phyloP scores from a whole-genome alignment of 2,113 vertebrate genomes.

The Cavia porcellus region DNA sequence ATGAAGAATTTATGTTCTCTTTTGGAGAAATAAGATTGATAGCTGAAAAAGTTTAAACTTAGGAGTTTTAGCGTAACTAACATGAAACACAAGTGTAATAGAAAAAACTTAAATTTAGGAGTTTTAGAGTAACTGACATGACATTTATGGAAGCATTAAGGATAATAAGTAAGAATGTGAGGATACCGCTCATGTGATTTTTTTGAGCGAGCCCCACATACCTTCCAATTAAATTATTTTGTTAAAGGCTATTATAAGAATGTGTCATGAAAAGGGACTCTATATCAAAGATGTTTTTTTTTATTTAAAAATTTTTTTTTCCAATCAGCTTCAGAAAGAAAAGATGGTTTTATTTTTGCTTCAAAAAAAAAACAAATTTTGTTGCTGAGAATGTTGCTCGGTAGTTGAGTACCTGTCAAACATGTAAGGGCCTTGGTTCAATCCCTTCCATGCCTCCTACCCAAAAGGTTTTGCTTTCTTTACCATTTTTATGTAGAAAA shows the following conservation, averaged over 20 bases:
- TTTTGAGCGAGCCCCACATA: background rate
- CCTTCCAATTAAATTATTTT: conserved; percentile 23
- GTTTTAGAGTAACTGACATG: background rate
- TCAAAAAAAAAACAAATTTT: background rate
- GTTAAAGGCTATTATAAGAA: background rate
- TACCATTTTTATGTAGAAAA: background rate
- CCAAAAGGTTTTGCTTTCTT: background rate
- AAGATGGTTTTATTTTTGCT: background rate
- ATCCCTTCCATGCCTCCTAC: background rate
- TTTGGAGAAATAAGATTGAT: conserved; percentile 35
- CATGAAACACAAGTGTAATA: background rate
- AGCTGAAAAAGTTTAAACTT: conserved; percentile 35
- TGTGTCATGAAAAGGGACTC: conserved; percentile 18
- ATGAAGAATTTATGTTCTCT: conserved; percentile 3
- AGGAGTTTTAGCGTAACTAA: conserved; percentile 12
- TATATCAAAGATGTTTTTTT: too few relatives aligned
- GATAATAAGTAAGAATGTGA: conserved; percentile 46
- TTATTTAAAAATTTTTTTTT: too few relatives aligned
- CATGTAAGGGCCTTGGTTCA: background rate
- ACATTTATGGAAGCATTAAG: conserved; percentile 13
- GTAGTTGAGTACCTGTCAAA: background rate
- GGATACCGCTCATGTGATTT: conserved; percentile 32
- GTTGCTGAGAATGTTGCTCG: background rate
- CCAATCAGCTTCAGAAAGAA: background rate
- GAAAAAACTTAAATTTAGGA: conserved; percentile 28